phyloP scores from a whole-genome alignment of 2,113 vertebrate genomes.

The Macaca mulatta region DNA sequence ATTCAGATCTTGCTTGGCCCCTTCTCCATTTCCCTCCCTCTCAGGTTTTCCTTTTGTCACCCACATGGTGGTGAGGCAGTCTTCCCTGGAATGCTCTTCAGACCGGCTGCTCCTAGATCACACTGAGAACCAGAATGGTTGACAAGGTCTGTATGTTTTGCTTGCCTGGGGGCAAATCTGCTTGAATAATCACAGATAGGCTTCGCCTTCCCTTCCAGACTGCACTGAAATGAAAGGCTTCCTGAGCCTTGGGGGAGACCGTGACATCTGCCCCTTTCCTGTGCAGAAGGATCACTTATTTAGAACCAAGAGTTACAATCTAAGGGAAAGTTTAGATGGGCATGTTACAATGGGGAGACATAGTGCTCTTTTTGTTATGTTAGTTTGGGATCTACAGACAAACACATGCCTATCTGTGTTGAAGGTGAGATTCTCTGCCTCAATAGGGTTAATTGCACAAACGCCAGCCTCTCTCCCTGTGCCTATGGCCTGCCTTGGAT shows the following conservation, averaged over 20 bases:
- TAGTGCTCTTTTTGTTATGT: neutral
- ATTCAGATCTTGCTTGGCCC: constrained; percentile 15
- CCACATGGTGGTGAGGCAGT: neutral
- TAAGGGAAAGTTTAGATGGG: neutral
- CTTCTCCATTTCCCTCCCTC: neutral
- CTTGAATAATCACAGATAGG: neutral
- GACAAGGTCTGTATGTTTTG: neutral
- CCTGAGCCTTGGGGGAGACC: neutral
- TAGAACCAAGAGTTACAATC: neutral
- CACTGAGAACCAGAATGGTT: neutral
- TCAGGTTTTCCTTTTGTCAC: neutral
- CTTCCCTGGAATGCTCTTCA: neutral
- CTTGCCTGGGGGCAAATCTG: neutral
- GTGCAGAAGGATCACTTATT: neutral
- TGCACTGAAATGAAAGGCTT: neutral
- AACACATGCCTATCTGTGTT: neutral
- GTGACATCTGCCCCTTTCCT: neutral
- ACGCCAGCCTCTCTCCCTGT: neutral
- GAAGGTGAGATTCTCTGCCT: neutral
- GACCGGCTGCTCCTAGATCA: neutral
- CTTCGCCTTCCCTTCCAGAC: neutral
- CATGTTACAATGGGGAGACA: neutral
- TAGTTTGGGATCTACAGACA: neutral
- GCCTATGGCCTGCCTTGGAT: neutral
- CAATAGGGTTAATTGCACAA: neutral